phyloP scores from a whole-genome alignment of 2,888 invertebrate species.

The Aphrophora alni region DNA sequence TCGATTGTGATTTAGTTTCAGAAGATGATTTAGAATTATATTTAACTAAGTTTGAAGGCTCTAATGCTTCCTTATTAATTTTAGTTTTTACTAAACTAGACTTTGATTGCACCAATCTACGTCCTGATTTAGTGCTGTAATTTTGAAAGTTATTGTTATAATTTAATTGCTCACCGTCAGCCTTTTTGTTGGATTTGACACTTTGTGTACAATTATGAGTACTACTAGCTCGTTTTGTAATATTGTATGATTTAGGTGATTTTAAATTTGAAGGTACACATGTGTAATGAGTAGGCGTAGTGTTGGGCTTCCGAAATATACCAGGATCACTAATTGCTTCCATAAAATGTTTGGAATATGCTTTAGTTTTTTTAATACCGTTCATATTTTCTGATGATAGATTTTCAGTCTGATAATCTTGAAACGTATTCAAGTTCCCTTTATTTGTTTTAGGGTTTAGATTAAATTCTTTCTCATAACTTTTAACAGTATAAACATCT shows the following conservation, averaged over 20 bases:
- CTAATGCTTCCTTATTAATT: background rate
- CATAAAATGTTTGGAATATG: background rate
- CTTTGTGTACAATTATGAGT: background rate
- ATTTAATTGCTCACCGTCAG: background rate
- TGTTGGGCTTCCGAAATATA: background rate
- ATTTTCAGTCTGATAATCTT: too few species aligned
- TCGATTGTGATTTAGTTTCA: too few species aligned
- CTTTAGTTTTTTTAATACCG: background rate
- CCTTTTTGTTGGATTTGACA: background rate
- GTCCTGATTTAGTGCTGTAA: background rate
- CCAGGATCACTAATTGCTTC: background rate
- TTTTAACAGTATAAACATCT: background rate
- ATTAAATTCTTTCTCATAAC: too few species aligned
- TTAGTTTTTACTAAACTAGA: background rate
- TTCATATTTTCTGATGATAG: background rate
- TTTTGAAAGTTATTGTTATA: too few species aligned
- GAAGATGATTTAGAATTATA: too few species aligned
- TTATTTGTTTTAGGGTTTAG: too few species aligned
- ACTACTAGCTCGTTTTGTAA: background rate
- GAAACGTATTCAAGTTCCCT: too few species aligned
- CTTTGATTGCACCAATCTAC: background rate
- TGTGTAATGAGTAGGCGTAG: background rate
- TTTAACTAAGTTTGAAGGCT: too few species aligned
- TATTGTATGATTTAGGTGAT: background rate
- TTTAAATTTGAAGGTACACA: background rate